Percentiles rank a stretch among this genome's conserved stretches.
These are phyloP conservation scores for Pandemis cinnamomeana DNA, from an alignment of 2,888 invertebrate genomes.

Conservation along the genomic window DNA sequence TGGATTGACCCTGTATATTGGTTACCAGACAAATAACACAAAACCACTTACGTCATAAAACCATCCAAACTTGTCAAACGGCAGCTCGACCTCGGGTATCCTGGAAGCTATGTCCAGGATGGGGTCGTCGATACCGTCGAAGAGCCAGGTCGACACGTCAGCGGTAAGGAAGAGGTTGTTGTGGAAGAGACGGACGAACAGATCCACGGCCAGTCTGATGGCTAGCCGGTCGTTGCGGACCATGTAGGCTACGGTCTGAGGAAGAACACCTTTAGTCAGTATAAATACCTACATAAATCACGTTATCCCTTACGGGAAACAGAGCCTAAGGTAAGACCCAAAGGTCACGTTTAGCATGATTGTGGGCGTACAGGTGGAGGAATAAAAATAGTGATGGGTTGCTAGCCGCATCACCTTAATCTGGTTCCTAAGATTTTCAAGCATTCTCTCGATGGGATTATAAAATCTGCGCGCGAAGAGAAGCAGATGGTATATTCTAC, in stretches of 20 bases:
- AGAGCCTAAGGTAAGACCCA: too few relatives aligned
- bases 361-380: too few relatives aligned
- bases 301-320: too few relatives aligned
- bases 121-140: conserved; percentile 92
- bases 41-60: conserved; percentile 87
- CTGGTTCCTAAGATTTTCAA: too few relatives aligned
- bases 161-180: conserved; percentile 85
- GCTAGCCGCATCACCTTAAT: too few relatives aligned
- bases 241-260: conserved; percentile 87
- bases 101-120: conserved; percentile 84
- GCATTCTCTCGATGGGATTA: too few relatives aligned
- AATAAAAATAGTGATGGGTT: too few relatives aligned
- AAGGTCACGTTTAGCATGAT: too few relatives aligned
- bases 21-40: too few relatives aligned
- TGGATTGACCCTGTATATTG: too few relatives aligned
- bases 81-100: conserved; percentile 83
- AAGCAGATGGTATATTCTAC: too few relatives aligned
- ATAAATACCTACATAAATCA: neutral
- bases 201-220: conserved; percentile 75
- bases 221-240: conserved; percentile 75
- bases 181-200: conserved; percentile 81
- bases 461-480: too few relatives aligned
- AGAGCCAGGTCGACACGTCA: conserved; percentile 88
- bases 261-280: conserved; percentile 40
- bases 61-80: conserved; percentile 93